Conservation (phyloP, 2,113 vertebrate genomes). For the Centropus bengalensis region DNA sequence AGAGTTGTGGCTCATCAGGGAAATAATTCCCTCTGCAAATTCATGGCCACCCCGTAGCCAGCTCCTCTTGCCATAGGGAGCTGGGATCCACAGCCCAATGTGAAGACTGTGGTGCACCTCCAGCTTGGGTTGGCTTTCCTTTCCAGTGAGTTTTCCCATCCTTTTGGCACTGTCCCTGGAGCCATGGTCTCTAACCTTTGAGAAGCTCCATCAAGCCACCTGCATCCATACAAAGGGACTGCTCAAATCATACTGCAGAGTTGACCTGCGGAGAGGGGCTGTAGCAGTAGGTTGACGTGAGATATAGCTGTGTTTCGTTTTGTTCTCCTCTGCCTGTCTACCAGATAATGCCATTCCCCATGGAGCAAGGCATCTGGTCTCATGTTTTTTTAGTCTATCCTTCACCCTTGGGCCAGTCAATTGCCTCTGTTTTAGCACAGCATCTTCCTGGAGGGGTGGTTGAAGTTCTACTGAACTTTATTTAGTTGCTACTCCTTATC, state of each 20-base stretch:
- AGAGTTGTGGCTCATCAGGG: not conserved
- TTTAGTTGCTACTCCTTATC: not conserved
- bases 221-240: not conserved
- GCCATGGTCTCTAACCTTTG: not conserved
- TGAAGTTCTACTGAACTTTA: not conserved
- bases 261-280: not conserved
- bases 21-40: not conserved
- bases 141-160: not conserved
- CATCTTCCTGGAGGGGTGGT: not conserved
- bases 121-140: not conserved
- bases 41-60: not conserved
- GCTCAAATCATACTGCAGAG: not conserved
- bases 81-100: not conserved
- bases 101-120: not conserved
- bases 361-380: not conserved
- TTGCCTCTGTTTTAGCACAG: fast-evolving
- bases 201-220: not conserved
- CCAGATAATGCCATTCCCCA: fast-evolving
- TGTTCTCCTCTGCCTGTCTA: not conserved
- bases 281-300: not conserved
- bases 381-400: not conserved
- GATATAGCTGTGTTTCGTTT: not conserved
- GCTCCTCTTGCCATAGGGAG: not conserved
- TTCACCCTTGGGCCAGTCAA: not conserved
- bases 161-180: not conserved